Conservation (phyloP, 2,797 vertebrate species). For the Oceanodroma leucorhoa region DNA sequence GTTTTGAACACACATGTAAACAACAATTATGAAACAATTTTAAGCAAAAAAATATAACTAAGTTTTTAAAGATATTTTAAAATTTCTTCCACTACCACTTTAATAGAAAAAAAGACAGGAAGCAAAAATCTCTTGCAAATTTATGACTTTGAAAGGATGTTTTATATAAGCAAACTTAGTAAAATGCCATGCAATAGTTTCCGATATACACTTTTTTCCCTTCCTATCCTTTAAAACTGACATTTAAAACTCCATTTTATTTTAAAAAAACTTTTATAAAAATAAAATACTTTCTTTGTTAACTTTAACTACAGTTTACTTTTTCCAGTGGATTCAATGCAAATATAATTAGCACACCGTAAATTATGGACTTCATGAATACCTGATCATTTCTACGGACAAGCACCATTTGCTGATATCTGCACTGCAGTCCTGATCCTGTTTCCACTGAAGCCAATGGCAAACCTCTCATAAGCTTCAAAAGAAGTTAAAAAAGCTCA, state of each 20-base stretch:
- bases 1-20: neutral
- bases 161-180: neutral
- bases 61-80: neutral
- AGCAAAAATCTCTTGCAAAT: neutral
- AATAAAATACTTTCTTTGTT: neutral
- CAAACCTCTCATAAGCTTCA: neutral
- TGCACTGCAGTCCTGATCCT: neutral
- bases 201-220: neutral
- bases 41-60: neutral
- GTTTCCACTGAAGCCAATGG: neutral
- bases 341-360: neutral
- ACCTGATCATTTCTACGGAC: neutral
- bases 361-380: neutral
- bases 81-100: neutral
- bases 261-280: constrained; percentile 15
- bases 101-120: neutral
- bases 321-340: neutral
- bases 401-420: neutral
- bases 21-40: neutral
- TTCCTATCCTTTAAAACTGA: neutral
- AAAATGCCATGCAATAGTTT: neutral
- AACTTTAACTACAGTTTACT: neutral
- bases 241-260: neutral
- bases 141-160: neutral
- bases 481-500: neutral